Conservation (phyloP, 2,113 vertebrate species). For the Catharus bicknelli region DNA sequence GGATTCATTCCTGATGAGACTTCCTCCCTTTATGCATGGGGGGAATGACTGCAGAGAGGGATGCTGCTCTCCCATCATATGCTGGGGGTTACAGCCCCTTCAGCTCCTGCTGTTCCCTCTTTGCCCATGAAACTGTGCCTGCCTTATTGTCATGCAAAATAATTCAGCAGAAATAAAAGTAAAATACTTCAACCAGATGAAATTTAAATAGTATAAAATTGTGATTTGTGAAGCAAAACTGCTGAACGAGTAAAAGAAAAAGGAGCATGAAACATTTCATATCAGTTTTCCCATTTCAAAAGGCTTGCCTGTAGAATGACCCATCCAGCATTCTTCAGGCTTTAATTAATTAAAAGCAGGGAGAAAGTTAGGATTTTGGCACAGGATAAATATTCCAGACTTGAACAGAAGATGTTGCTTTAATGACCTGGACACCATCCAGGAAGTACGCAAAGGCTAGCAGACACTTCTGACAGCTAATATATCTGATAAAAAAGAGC, state of each 20-base stretch:
- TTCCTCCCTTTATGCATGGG: not conserved
- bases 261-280: slow-evolving; percentile 48
- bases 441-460: slow-evolving; percentile 76
- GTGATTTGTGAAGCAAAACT: slow-evolving; percentile 64
- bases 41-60: not conserved
- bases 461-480: slow-evolving; percentile 79
- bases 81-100: not conserved
- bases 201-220: slow-evolving; percentile 54
- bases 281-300: slow-evolving; percentile 33
- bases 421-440: slow-evolving; percentile 81
- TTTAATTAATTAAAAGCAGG: slow-evolving; percentile 77
- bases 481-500: slow-evolving; percentile 77
- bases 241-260: slow-evolving; percentile 63
- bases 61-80: not conserved
- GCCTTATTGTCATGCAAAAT: slow-evolving; percentile 27
- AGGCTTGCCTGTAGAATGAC: slow-evolving; percentile 58
- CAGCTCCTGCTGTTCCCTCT: not conserved
- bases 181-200: slow-evolving; percentile 46
- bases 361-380: slow-evolving; percentile 64
- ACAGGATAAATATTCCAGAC: slow-evolving; percentile 74
- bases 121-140: not conserved
- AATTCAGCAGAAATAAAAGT: slow-evolving; percentile 53
- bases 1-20: not conserved
- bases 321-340: slow-evolving; percentile 66
- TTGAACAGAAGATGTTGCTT: slow-evolving; percentile 76